Evolutionary conservation across 2,888 invertebrate species (phyloP), one percentile per base, ranked within the genome.

Genomic region (Carterocephalus palaemon): DNA sequence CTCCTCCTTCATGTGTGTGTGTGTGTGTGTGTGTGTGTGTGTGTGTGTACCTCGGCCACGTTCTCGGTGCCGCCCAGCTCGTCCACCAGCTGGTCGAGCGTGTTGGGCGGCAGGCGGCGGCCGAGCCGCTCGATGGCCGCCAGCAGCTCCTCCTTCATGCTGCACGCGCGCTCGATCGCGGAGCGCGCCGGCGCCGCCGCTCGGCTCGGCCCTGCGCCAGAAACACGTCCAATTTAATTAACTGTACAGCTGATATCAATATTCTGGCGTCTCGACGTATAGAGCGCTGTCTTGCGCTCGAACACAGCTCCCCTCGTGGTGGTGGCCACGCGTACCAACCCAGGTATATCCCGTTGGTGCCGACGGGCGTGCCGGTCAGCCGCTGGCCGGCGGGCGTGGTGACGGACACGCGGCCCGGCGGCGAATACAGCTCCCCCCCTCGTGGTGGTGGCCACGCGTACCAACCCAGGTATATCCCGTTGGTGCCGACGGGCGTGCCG

Each of bases 61-160:
- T 96, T 95, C 59, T 98, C 97, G 0, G 98, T 95, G 1, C 99
- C 99, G 33, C 99, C 99, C 5, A 99, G 90, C 70, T 98, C 97
- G 79, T 99, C 99, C 53, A 99, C 99, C 6, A 99, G 89, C 75
- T 99, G 98, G 89, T 99, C 99, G 29, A 99, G 88, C 1, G 99
- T 98, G 80, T 99, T 99, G 23, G 98, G 95, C 3, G 99, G 99
- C 56, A 99, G 86, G 12, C 90, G 89, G 1, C 93, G 92, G 3
- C 98, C 98, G 1, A 99, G 87, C 15, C 89, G 85, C 74, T 99
- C 98, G 46, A 99, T 93, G 67, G 51, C 82, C 5, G 90, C 89
- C 53, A 99, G 77, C 24, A 99, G 86, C 55, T 98, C 95, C 60
- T 96, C 95, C 84, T 98, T 97, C 95, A 98, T 97, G 66, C 90